These are phyloP conservation scores for Perccottus glenii DNA, from an alignment of 2,113 vertebrate species.

Conservation along the genomic window DNA sequence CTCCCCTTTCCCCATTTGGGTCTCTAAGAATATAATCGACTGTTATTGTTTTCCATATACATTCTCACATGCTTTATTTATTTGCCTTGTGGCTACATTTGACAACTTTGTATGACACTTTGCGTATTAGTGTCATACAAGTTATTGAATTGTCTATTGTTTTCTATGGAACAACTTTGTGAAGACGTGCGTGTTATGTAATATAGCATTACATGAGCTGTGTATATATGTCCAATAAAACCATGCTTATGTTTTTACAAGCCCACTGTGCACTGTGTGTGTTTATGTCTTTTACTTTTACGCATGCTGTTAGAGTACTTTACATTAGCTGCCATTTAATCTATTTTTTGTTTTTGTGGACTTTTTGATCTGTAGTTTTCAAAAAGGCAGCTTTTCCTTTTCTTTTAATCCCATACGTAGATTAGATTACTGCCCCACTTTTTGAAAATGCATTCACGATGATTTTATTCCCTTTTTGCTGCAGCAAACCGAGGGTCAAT, in stretches of 20 bases:
- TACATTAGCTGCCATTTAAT: too few species aligned
- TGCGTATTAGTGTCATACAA: too few species aligned
- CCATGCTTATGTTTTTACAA: conserved; percentile 1
- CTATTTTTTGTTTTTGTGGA: too few species aligned
- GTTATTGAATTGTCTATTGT: neutral
- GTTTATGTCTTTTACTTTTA: neutral
- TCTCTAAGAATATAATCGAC: too few species aligned
- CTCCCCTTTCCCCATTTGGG: too few species aligned
- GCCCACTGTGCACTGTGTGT: conserved; percentile 1
- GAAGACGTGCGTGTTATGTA: conserved; percentile 3
- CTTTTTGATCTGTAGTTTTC: conserved; percentile 1
- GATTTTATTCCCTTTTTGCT: conserved; percentile 8
- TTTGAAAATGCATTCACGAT: neutral
- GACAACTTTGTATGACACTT: neutral
- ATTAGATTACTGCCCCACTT: conserved; percentile 9
- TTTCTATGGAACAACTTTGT: neutral
- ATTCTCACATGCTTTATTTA: neutral
- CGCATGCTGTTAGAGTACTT: neutral
- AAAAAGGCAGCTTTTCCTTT: neutral
- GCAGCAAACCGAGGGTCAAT: conserved; percentile 47
- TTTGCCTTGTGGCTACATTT: neutral
- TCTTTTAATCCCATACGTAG: conserved; percentile 14
- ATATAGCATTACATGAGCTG: conserved; percentile 1
- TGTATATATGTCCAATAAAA: conserved; percentile 2
- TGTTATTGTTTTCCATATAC: neutral